phyloP scores from a whole-genome alignment of 2,888 invertebrate genomes.

The Salticus scenicus region DNA sequence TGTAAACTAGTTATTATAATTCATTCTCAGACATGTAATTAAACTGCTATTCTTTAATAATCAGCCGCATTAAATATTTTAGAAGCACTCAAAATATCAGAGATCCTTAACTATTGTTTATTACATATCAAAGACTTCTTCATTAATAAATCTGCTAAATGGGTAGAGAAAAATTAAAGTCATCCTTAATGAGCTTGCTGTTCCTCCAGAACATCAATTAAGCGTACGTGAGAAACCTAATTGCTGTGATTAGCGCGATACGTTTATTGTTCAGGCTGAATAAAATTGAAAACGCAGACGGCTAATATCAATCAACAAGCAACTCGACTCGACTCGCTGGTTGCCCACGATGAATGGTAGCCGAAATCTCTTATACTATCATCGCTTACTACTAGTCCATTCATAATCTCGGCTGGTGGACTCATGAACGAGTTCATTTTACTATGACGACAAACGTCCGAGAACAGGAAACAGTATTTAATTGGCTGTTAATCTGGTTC shows the following conservation, averaged over 20 bases:
- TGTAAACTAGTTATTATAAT: too few relatives aligned
- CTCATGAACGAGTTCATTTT: constrained; percentile 9
- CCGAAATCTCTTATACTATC: constrained; percentile 4
- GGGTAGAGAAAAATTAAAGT: background rate
- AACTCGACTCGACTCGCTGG: constrained; percentile 24
- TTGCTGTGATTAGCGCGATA: constrained; percentile 4
- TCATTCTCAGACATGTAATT: too few relatives aligned
- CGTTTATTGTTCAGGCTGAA: constrained; percentile 2
- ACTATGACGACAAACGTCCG: constrained; percentile 4
- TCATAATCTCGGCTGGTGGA: constrained; percentile 5
- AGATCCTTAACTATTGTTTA: background rate
- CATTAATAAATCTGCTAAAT: background rate
- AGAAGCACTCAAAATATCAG: too few relatives aligned
- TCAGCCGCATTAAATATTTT: too few relatives aligned
- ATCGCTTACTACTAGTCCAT: constrained; percentile 11
- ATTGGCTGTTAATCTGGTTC: constrained; percentile 63
- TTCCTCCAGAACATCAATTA: constrained; percentile 14
- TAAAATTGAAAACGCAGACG: background rate
- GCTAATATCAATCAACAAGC: constrained; percentile 4
- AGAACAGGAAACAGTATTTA: constrained; percentile 59
- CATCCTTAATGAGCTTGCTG: background rate
- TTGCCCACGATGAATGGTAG: constrained; percentile 43
- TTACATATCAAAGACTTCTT: background rate
- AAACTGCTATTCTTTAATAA: too few relatives aligned
- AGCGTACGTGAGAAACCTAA: constrained; percentile 6